These are phyloP conservation scores for Rhagonycha lutea DNA, from an alignment of 2,888 invertebrate species.

Conservation along the genomic window DNA sequence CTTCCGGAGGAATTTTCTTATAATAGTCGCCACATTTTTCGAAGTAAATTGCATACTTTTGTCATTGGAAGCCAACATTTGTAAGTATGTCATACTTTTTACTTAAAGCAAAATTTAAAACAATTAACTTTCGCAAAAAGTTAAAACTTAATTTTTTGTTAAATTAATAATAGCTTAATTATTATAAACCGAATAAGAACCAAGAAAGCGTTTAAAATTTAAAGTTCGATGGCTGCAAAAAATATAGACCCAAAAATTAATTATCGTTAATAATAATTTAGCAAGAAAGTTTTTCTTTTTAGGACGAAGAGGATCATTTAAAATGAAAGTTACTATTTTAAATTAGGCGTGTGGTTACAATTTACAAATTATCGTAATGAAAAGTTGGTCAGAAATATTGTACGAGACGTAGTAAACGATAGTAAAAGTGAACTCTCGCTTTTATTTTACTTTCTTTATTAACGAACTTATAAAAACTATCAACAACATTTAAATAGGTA, in stretches of 20 bases:
- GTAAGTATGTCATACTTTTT: not conserved
- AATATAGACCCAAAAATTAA: not conserved
- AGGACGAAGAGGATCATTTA: not conserved
- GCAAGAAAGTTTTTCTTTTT: no score
- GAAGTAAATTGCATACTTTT: not conserved
- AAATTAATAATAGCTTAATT: not conserved
- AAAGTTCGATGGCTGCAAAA: not conserved
- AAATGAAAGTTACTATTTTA: not conserved
- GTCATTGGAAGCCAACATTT: not conserved
- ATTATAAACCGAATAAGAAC: not conserved
- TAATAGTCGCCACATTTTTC: no score
- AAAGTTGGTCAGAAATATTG: not conserved
- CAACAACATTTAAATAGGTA: constrained; percentile 19
- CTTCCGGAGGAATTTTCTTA: no score
- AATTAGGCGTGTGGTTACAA: not conserved
- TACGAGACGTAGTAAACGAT: not conserved
- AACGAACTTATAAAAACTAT: constrained; percentile 9
- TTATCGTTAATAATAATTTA: not conserved
- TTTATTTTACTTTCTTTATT: constrained; percentile 27
- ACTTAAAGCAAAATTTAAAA: not conserved
- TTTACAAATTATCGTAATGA: not conserved
- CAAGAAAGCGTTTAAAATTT: not conserved
- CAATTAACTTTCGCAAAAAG: not conserved
- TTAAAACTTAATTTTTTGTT: not conserved
- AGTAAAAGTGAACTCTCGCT: constrained; percentile 19